These are phyloP conservation scores for Ramphastos sulfuratus DNA, from an alignment of 2,113 vertebrate species.

Conservation along the genomic window DNA sequence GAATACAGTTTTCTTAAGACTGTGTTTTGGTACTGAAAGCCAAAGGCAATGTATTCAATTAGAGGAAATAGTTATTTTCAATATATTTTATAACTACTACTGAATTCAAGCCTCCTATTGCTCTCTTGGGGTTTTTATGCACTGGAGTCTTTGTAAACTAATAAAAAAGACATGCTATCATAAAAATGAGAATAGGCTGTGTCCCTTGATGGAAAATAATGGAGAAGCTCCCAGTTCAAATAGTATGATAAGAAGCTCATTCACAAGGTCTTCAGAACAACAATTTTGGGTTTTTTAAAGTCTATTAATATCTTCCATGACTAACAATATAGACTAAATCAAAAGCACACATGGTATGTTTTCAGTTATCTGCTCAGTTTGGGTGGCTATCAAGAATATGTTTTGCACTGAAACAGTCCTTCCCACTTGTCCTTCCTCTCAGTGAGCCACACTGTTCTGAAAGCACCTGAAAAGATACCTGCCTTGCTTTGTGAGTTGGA, in stretches of 20 bases:
- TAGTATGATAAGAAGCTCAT: not conserved
- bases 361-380: not conserved
- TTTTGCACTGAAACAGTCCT: not conserved
- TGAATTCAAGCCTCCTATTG: not conserved
- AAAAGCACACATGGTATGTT: not conserved
- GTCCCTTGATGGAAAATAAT: not conserved
- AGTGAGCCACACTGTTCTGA: not conserved
- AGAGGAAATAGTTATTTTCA: not conserved
- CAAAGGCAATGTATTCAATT: not conserved
- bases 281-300: not conserved
- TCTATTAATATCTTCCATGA: not conserved
- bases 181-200: not conserved
- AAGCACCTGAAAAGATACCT: not conserved
- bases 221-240: not conserved
- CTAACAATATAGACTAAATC: not conserved
- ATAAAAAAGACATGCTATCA: constrained; percentile 5
- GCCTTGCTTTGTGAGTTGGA: not conserved
- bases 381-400: not conserved
- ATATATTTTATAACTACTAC: not conserved
- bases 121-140: not conserved
- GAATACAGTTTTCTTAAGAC: not conserved
- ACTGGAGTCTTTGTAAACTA: constrained; percentile 5
- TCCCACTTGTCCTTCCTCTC: not conserved
- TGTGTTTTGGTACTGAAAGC: not conserved
- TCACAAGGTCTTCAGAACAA: not conserved